A percentile compares a stretch with the other conserved stretches of the same genome.
These are phyloP conservation scores for Lutjanus argentimaculatus DNA, from an alignment of 2,797 vertebrate genomes.

Conservation along the genomic window DNA sequence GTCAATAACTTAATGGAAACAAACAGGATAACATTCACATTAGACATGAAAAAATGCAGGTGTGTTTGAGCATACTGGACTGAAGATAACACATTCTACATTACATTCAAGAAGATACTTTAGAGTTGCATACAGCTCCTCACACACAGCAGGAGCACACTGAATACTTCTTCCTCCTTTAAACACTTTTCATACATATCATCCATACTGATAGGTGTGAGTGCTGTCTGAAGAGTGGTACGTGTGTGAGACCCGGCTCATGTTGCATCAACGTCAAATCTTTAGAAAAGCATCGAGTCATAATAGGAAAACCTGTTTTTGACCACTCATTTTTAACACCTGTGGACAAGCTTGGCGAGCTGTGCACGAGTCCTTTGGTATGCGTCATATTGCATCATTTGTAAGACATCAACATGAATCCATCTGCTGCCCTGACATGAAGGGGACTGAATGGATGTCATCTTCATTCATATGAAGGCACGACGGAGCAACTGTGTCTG, in stretches of 20 bases:
- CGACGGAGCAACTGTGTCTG: constrained; percentile 64
- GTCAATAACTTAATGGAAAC: constrained; percentile 66
- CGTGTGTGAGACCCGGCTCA: constrained; percentile 15
- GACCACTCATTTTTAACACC: constrained; percentile 19
- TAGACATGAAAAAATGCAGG: constrained; percentile 27
- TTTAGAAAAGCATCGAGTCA: constrained; percentile 27
- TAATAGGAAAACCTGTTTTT: background rate
- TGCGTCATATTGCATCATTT: constrained; percentile 43
- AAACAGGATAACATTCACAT: constrained; percentile 45
- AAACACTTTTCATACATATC: constrained; percentile 1
- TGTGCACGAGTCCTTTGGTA: constrained; percentile 70
- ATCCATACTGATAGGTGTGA: background rate
- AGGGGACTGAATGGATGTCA: constrained; percentile 21
- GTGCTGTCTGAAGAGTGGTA: constrained; percentile 22
- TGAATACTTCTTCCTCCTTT: constrained; percentile 8
- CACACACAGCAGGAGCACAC: background rate
- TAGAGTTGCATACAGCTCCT: constrained; percentile 13
- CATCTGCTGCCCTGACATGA: constrained; percentile 31
- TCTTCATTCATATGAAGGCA: constrained; percentile 83
- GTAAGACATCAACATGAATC: constrained; percentile 52
- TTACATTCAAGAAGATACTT: constrained; percentile 47
- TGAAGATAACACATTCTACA: constrained; percentile 22
- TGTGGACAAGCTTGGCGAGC: constrained; percentile 43
- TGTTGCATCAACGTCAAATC: constrained; percentile 21
- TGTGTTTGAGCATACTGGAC: background rate